Evolutionary conservation across 2,888 invertebrate species (phyloP), one percentile per base, ranked within the genome.

Genomic region (Habroteleia sp.): DNA sequence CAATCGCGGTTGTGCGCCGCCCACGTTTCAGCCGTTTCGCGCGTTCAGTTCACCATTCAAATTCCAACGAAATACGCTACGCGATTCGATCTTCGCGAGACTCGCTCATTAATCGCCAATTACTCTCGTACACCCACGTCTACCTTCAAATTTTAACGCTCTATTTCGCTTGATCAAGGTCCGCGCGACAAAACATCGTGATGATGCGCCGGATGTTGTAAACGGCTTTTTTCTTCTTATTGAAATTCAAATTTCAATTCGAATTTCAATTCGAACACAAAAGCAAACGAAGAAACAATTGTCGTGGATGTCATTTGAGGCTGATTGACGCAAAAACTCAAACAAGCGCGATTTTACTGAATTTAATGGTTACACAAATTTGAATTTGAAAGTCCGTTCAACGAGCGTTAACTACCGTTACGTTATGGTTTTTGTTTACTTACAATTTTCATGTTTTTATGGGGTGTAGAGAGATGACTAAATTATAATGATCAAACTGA

Each of bases 1-100:
- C 87, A 87, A 87, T 87, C 85, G 81, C 80, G 80, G 80, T 80
- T 81, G 83, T 83, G 84, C 83, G 83, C 82, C 80, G 85, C 87
- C 85, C 85, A 83, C 85, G 84, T 85, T 80, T 83, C 83, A 77
- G 80, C 79, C 77, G 83, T 85, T 83, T 81, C 84, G 83, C 82
- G 81, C 82, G 74, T 76, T 74, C 74, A 76, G 65, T 72, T 76
- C 76, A 76, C 74, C 76, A 74, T 74, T 74, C 60, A 37, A 74
- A 76, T 68, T 74, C 73, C 56, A 41, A 11, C 63, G 37, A 60
- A 74, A 62, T 42, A 48, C 44, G 41, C 60, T 37, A 35, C 62
- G 63, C 74, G 58, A 60, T 74, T 68, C 72, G 56, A 74, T 74
- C 72, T 48, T 42, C 33, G 10, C 63, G 35, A 39, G 29, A 7